Evolutionary conservation across 2,113 vertebrate genomes (phyloP), one percentile per base, ranked within the genome.

Genomic region (Galbula dea): DNA sequence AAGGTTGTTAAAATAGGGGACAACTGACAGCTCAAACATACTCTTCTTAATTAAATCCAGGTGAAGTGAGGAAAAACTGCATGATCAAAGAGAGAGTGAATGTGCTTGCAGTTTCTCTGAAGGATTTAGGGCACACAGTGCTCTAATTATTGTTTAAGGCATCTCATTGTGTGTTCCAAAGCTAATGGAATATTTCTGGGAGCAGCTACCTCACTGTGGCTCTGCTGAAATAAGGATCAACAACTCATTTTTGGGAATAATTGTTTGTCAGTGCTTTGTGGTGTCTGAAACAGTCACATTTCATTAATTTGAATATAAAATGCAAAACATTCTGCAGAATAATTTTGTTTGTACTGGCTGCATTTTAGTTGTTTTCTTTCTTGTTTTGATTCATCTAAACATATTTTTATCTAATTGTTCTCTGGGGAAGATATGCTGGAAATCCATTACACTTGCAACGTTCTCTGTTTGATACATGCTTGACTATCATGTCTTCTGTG

Each of bases 401-500:
- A 90, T 17, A 61, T 87, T 92, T 96, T 95, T 74, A 61, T 94
- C 37, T 96, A 97, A 97, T 97, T 97, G 89, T 85, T 95, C 95
- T 89, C 89, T 63, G 59, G 85, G 96, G 96, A 97, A 79, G 73
- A 57, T 90, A 84, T 74, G 63, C 83, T 92, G 41, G 67, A 93
- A 94, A 93, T 88, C 66, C 82, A 77, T 86, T 95, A 76, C 65
- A 92, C 73, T 75, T 91, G 75, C 73, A 93, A 27, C 59, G 27
- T 90, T 80, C 81, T 76, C 77, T 94, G 48, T 90, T 78, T 95
- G 65, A 82, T 97, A 26, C n/a, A 26, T 68, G 66, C 37, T 94
- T 90, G 74, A 83, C 73, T 96, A 84, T 93, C 71, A 26, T 74
- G 86, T 80, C 59, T 68, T 78, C 36, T 83, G 26, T 67, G 36